phyloP scores from a whole-genome alignment of 2,113 vertebrate genomes.

The Varanus salvator region DNA sequence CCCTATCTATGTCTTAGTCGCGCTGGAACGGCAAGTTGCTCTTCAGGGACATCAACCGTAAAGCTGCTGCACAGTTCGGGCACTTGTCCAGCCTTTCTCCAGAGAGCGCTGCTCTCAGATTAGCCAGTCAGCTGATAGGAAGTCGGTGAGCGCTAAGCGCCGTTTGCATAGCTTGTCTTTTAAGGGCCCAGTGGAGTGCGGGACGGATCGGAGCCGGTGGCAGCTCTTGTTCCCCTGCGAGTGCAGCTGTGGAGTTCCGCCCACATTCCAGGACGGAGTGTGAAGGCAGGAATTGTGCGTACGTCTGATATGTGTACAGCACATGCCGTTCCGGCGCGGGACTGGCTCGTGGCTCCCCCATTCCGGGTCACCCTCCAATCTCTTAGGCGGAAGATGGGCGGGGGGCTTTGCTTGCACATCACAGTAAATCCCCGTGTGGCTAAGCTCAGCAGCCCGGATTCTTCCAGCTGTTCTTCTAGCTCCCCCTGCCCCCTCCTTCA shows the following conservation, averaged over 20 bases:
- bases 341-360: not conserved
- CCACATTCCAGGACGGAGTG: not conserved
- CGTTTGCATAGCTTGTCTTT: slow-evolving; percentile 7
- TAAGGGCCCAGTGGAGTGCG: slow-evolving; percentile 47
- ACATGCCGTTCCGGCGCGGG: not conserved
- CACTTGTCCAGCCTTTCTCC: slow-evolving; percentile 47
- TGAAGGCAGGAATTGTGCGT: not conserved
- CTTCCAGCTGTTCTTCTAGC: too few species aligned
- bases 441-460: too few species aligned
- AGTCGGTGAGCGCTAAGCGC: slow-evolving; percentile 22
- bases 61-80: slow-evolving; percentile 56
- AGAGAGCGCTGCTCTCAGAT: slow-evolving; percentile 40
- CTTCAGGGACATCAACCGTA: slow-evolving; percentile 58
- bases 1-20: slow-evolving; percentile 54
- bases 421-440: too few species aligned
- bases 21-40: slow-evolving; percentile 52
- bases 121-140: slow-evolving; percentile 11
- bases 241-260: not conserved
- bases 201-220: slow-evolving; percentile 47
- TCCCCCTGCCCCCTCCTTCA: too few species aligned
- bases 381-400: not conserved
- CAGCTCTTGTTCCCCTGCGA: slow-evolving; percentile 32
- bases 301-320: not conserved
- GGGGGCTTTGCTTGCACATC: too few species aligned
- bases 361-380: not conserved